Conservation (phyloP, 2,797 vertebrate species). For the Vireo griseus region DNA sequence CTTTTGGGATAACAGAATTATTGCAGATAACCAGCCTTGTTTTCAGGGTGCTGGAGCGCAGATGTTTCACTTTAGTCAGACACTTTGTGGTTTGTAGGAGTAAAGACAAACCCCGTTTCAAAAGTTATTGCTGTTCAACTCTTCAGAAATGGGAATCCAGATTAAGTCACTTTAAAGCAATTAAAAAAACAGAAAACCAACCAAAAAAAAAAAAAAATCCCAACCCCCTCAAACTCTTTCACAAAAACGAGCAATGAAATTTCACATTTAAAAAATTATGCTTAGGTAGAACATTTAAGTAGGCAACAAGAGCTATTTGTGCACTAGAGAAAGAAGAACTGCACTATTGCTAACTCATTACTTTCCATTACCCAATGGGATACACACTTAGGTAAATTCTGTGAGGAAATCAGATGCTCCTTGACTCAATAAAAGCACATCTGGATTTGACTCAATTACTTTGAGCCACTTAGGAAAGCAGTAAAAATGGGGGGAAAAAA, state of each 20-base stretch:
- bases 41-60: background rate
- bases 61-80: background rate
- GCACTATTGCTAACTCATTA: background rate
- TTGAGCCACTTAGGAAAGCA: background rate
- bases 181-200: background rate
- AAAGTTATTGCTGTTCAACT: background rate
- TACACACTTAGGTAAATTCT: background rate
- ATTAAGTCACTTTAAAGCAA: background rate
- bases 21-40: background rate
- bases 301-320: background rate
- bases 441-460: background rate
- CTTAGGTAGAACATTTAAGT: background rate
- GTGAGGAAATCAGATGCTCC: background rate
- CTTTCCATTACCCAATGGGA: constrained; percentile 33
- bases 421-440: background rate
- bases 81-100: background rate
- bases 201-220: background rate
- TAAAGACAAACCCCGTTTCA: background rate
- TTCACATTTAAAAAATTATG: background rate
- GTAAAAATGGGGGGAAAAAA: background rate
- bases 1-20: background rate
- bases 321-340: background rate
- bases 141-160: background rate
- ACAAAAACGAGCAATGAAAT: background rate
- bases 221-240: background rate